phyloP scores from a whole-genome alignment of 2,797 vertebrate genomes.

The Sciurus vulgaris region DNA sequence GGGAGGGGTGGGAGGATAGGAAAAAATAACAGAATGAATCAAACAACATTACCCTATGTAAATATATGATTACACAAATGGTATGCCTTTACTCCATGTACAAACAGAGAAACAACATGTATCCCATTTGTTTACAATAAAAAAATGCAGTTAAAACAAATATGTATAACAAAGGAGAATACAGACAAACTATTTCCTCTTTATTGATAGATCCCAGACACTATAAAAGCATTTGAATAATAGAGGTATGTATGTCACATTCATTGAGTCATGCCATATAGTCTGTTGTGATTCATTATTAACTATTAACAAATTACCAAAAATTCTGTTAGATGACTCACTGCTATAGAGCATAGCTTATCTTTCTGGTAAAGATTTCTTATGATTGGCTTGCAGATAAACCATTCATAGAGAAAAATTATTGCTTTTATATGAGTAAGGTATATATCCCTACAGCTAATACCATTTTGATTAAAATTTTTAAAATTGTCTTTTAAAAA shows the following conservation, averaged over 20 bases:
- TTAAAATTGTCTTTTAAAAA: not conserved
- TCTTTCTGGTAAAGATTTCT: not conserved
- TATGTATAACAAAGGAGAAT: not conserved
- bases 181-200: not conserved
- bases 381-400: not conserved
- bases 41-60: too few relatives aligned
- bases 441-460: not conserved
- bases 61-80: too few relatives aligned
- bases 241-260: not conserved
- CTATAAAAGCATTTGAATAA: not conserved
- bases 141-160: not conserved
- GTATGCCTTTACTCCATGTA: too few relatives aligned
- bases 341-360: conserved; percentile 4
- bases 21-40: too few relatives aligned
- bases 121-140: too few relatives aligned
- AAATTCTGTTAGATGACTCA: conserved; percentile 9
- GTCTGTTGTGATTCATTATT: not conserved
- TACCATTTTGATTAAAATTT: not conserved
- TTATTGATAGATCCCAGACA: not conserved
- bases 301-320: not conserved
- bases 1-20: too few relatives aligned
- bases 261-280: conserved; percentile 47
- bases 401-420: not conserved
- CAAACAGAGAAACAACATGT: too few relatives aligned
- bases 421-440: not conserved